phyloP scores from a whole-genome alignment of 1,140 invertebrate species.

The Camponotus pennsylvanicus region DNA sequence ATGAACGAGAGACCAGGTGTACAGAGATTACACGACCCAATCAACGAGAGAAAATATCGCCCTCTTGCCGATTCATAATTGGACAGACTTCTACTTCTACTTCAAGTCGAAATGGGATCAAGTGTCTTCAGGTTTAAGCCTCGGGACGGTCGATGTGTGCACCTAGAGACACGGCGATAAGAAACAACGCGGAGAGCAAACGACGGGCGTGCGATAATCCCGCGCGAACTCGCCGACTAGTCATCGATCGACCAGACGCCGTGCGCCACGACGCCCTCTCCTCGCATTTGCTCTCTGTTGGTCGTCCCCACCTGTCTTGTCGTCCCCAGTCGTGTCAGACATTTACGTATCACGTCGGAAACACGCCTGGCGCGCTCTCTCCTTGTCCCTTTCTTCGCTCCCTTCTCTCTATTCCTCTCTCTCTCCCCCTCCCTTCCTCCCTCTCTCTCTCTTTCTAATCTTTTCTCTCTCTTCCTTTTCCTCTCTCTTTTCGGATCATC shows the following conservation, averaged over 20 bases:
- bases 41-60: neutral
- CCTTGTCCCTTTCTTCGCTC: constrained; percentile 29
- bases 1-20: neutral
- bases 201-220: constrained; percentile 62
- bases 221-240: constrained; percentile 68
- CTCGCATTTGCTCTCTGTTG: constrained; percentile 39
- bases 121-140: neutral
- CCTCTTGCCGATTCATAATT: neutral
- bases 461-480: constrained; percentile 1
- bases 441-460: neutral
- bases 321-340: constrained; percentile 73
- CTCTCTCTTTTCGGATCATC: constrained; percentile 24
- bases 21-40: neutral
- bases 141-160: neutral
- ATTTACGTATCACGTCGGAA: constrained; percentile 79
- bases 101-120: neutral
- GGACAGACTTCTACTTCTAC: neutral
- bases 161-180: neutral
- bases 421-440: neutral
- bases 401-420: neutral
- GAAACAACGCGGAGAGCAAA: constrained; percentile 1
- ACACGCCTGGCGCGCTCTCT: constrained; percentile 66
- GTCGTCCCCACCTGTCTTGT: constrained; percentile 43
- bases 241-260: constrained; percentile 80
- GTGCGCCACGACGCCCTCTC: constrained; percentile 78